Conservation (phyloP, 2,888 invertebrate genomes). For the Thelaira solivaga region DNA sequence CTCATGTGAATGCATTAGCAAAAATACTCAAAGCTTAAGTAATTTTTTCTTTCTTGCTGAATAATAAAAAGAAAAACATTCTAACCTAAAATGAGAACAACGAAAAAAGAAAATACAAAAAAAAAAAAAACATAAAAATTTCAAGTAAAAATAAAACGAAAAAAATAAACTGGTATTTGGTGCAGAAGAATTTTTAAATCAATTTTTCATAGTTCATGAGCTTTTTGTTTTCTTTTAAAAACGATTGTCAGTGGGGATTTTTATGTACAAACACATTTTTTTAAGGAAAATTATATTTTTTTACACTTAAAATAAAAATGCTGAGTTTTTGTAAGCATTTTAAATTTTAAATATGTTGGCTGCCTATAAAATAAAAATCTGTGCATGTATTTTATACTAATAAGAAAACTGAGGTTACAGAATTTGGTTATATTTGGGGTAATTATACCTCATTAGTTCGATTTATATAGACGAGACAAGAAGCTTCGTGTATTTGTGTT, state of each 20-base stretch:
- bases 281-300: too few relatives aligned
- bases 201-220: conserved; percentile 41
- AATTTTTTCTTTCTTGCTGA: background rate
- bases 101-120: conserved; percentile 23
- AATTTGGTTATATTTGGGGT: too few relatives aligned
- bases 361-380: too few relatives aligned
- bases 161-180: conserved; percentile 27
- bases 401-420: too few relatives aligned
- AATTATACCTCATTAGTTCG: too few relatives aligned
- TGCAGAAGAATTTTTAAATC: conserved; percentile 47
- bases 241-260: background rate
- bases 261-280: background rate
- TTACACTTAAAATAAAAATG: too few relatives aligned
- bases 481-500: too few relatives aligned
- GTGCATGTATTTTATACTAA: too few relatives aligned
- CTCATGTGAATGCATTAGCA: conserved; percentile 21
- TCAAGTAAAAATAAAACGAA: conserved; percentile 13
- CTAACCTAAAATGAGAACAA: background rate
- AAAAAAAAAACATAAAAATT: conserved; percentile 33
- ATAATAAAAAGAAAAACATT: background rate
- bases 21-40: background rate
- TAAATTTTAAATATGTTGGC: too few relatives aligned
- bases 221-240: conserved; percentile 2
- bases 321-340: too few relatives aligned
- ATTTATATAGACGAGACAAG: too few relatives aligned